Evolutionary conservation across 2,888 invertebrate species (phyloP).

Genomic region (Nomada ruficornis): DNA sequence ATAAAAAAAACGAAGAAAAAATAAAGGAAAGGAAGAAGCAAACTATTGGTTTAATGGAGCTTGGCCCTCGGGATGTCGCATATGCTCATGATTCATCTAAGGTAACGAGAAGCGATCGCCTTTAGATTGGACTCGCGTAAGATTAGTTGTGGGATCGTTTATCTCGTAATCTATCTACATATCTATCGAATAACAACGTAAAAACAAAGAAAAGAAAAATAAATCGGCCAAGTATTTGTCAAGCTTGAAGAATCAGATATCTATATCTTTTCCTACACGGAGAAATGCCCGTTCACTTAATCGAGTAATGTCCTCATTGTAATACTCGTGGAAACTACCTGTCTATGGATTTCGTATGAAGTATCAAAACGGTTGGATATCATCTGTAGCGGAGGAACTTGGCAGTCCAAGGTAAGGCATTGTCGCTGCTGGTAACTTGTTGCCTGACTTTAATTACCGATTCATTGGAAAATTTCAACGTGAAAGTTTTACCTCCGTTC

Average conservation of each 20-base stretch:
- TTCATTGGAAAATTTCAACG: not conserved
- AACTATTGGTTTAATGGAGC: conserved; percentile 39
- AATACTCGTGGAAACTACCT: conserved; percentile 34
- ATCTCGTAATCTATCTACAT: conserved; percentile 49
- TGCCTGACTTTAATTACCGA: not conserved
- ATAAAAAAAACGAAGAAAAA: not conserved
- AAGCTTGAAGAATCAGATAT: conserved; percentile 2
- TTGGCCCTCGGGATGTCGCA: conserved; percentile 55
- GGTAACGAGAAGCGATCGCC: conserved; percentile 76
- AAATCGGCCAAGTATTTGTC: conserved; percentile 23
- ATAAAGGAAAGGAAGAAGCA: not conserved
- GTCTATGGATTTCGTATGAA: conserved; percentile 68
- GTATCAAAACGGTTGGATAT: conserved; percentile 60
- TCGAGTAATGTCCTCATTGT: conserved; percentile 40
- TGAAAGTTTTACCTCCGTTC: not conserved
- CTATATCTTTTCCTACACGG: conserved; percentile 11
- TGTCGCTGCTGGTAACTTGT: conserved; percentile 12
- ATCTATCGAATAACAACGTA: conserved; percentile 2
- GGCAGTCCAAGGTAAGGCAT: conserved; percentile 67
- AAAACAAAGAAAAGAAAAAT: not conserved
- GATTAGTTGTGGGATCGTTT: conserved; percentile 65
- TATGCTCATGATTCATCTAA: conserved; percentile 67
- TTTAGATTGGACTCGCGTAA: conserved; percentile 52
- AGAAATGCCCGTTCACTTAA: conserved; percentile 40
- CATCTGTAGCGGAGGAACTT: conserved; percentile 65